Percentiles rank a stretch among this genome's conserved stretches.
These are phyloP conservation scores for Oreochromis tanganicae DNA, from an alignment of 2,113 vertebrate species.

Conservation along the genomic window DNA sequence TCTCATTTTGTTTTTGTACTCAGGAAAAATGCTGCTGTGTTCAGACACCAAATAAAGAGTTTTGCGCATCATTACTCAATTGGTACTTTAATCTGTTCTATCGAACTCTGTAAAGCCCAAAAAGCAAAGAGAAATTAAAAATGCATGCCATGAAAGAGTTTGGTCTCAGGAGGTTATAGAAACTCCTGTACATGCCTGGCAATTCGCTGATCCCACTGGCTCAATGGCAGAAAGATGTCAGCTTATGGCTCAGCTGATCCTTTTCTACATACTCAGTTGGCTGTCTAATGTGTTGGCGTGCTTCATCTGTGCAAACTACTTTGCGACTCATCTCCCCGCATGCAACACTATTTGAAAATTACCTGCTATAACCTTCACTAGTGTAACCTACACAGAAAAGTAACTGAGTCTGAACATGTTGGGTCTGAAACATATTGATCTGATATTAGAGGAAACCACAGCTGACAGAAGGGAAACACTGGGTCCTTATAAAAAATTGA, in stretches of 20 bases:
- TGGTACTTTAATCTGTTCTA: neutral
- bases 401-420: neutral
- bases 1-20: neutral
- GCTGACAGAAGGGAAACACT: neutral
- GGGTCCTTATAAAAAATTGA: slow-evolving; percentile 10
- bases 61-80: too few species aligned
- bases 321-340: neutral
- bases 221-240: too few species aligned
- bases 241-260: too few species aligned
- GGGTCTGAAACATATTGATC: neutral
- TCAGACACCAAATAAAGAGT: too few species aligned
- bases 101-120: neutral
- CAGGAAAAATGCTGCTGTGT: neutral
- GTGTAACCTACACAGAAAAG: neutral
- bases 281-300: neutral
- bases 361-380: neutral
- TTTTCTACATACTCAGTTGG: neutral
- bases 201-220: too few species aligned
- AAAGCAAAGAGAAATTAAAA: neutral
- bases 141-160: neutral
- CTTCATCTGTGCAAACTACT: neutral
- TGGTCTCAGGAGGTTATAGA: neutral
- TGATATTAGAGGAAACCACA: neutral
- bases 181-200: neutral
- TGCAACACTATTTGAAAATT: neutral